Percentiles rank a stretch among this genome's conserved stretches.
Conservation (phyloP, 2,113 vertebrate genomes). For the Myotis brandtii region DNA sequence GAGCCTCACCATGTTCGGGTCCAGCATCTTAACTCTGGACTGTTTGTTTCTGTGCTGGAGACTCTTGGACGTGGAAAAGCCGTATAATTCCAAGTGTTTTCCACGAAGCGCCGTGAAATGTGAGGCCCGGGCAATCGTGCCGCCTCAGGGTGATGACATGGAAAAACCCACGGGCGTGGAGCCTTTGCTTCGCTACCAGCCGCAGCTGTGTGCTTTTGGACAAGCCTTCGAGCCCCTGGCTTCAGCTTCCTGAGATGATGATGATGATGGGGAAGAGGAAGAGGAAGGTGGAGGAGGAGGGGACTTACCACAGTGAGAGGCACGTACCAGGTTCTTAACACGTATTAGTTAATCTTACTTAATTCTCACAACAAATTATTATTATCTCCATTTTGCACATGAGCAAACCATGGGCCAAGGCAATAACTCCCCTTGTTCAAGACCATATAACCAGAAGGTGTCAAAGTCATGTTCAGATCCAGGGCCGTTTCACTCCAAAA, state of each 20-base stretch:
- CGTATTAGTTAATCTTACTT: neutral
- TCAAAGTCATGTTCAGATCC: slow-evolving; percentile 43
- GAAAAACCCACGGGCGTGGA: slow-evolving; percentile 47
- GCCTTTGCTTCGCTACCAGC: neutral
- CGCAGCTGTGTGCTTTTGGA: neutral
- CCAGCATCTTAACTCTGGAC: slow-evolving; percentile 33
- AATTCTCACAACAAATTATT: neutral
- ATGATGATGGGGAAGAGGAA: neutral
- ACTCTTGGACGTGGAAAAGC: slow-evolving; percentile 73
- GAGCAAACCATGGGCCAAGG: neutral
- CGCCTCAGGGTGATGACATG: slow-evolving; percentile 37
- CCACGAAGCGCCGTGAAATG: slow-evolving; percentile 71
- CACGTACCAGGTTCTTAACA: neutral
- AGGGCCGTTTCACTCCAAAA: neutral
- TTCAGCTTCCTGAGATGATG: neutral
- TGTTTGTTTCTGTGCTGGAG: slow-evolving; percentile 52
- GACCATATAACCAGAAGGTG: neutral
- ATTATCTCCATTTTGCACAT: neutral
- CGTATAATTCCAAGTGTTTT: slow-evolving; percentile 77
- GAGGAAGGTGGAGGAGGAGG: neutral
- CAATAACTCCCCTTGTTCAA: neutral
- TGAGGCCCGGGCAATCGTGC: slow-evolving; percentile 21
- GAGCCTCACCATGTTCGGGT: neutral
- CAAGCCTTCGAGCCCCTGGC: neutral
- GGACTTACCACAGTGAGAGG: neutral